Percentiles rank a stretch among this genome's conserved stretches.
These are phyloP conservation scores for Homarus gammarus DNA, from an alignment of 2,888 invertebrate genomes.

Conservation along the genomic window DNA sequence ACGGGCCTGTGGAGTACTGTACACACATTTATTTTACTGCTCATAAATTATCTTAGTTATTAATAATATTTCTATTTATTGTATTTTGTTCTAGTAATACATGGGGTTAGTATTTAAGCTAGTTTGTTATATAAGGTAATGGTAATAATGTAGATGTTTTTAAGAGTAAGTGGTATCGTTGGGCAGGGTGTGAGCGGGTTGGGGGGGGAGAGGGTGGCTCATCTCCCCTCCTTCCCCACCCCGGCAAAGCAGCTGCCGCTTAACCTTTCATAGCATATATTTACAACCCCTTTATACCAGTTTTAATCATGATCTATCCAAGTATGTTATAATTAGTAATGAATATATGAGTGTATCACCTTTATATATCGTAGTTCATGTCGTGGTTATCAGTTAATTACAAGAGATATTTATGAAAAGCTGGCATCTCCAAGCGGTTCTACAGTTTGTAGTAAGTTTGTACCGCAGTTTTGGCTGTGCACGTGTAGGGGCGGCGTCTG, in stretches of 20 bases:
- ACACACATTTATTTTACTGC: too few species aligned
- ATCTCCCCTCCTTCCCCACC: neutral
- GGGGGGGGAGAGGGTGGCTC: neutral
- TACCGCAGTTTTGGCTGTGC: conserved; percentile 23
- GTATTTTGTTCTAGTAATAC: too few species aligned
- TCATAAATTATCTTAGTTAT: too few species aligned
- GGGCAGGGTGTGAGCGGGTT: neutral
- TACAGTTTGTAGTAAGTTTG: conserved; percentile 34
- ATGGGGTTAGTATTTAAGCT: too few species aligned
- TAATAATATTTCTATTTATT: too few species aligned
- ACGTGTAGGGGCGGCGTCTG: neutral
- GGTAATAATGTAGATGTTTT: neutral
- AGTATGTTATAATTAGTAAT: too few species aligned
- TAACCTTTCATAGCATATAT: neutral
- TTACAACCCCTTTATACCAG: neutral
- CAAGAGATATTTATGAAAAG: neutral
- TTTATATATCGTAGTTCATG: neutral
- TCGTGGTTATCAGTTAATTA: neutral
- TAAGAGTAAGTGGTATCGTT: conserved; percentile 3
- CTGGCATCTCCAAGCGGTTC: neutral
- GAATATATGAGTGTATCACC: neutral
- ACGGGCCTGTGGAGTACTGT: too few species aligned
- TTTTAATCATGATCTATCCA: neutral
- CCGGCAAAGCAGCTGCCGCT: neutral
- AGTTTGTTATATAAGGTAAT: neutral